Conservation (phyloP, 2,888 invertebrate species). For the Galeopsomyia nigrocyanea region DNA sequence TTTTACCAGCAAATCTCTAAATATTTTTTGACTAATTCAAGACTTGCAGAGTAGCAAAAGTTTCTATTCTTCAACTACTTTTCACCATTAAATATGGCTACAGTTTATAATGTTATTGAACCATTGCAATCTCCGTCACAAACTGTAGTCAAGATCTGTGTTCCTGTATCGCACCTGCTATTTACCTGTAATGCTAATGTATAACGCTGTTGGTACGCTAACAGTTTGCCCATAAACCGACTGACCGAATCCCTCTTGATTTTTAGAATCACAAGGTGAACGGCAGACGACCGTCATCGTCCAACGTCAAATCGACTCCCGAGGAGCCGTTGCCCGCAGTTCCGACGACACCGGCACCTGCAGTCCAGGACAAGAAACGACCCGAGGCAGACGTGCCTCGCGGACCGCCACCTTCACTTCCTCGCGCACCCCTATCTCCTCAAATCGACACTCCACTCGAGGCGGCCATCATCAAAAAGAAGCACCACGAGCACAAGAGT, state of each 20-base stretch:
- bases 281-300: slow-evolving; percentile 70
- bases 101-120: too few relatives aligned
- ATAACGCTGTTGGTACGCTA: too few relatives aligned
- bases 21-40: too few relatives aligned
- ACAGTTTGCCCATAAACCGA: too few relatives aligned
- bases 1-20: too few relatives aligned
- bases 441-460: slow-evolving; percentile 61
- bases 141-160: too few relatives aligned
- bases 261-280: slow-evolving; percentile 71
- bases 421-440: slow-evolving; percentile 60
- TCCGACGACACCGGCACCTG: slow-evolving; percentile 64
- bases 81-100: too few relatives aligned
- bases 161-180: too few relatives aligned
- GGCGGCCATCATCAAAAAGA: slow-evolving; percentile 52
- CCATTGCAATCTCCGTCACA: too few relatives aligned
- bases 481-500: slow-evolving; percentile 45
- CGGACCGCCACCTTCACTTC: slow-evolving; percentile 65
- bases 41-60: too few relatives aligned
- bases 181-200: too few relatives aligned
- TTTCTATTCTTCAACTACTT: too few relatives aligned
- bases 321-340: slow-evolving; percentile 67
- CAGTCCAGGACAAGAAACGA: slow-evolving; percentile 64
- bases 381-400: slow-evolving; percentile 66
- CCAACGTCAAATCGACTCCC: slow-evolving; percentile 65
- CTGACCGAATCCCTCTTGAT: not conserved